phyloP scores from a whole-genome alignment of 2,113 vertebrate species.

The Periophthalmodon schlosseri region DNA sequence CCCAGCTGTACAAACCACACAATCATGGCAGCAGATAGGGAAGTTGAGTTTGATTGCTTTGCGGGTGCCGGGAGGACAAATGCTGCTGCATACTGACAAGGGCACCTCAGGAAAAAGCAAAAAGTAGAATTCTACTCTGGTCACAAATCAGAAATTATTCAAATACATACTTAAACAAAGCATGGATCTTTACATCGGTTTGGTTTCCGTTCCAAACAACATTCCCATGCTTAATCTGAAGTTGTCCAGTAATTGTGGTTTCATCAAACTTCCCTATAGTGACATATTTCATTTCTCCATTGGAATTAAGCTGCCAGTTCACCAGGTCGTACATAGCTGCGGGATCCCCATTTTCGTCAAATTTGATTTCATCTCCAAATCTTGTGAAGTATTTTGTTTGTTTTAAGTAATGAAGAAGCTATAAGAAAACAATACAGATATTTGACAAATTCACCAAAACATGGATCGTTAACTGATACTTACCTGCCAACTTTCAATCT shows the following conservation, averaged over 20 bases:
- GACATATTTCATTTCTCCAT: slow-evolving; percentile 65
- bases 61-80: slow-evolving; percentile 76
- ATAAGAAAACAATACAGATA: background rate
- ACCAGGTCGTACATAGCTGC: slow-evolving; percentile 79
- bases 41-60: slow-evolving; percentile 74
- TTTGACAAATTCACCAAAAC: background rate
- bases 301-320: slow-evolving; percentile 71
- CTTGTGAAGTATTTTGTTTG: slow-evolving; percentile 65
- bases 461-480: background rate
- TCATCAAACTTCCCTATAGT: slow-evolving; percentile 78
- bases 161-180: background rate
- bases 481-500: slow-evolving; percentile 78
- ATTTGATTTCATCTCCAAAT: slow-evolving; percentile 75
- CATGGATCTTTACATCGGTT: slow-evolving; percentile 47
- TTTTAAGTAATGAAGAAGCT: slow-evolving; percentile 79
- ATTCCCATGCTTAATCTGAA: slow-evolving; percentile 67
- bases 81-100: slow-evolving; percentile 72
- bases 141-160: background rate
- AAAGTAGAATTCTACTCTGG: slow-evolving; percentile 18
- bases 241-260: slow-evolving; percentile 38
- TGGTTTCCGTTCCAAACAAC: slow-evolving; percentile 62
- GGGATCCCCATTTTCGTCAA: slow-evolving; percentile 78
- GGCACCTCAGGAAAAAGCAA: slow-evolving; percentile 62
- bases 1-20: slow-evolving; percentile 79
- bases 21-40: slow-evolving; percentile 81